Base-by-base conservation (phyloP, 1,140 invertebrate species). In the Capitella teleta region DNA sequence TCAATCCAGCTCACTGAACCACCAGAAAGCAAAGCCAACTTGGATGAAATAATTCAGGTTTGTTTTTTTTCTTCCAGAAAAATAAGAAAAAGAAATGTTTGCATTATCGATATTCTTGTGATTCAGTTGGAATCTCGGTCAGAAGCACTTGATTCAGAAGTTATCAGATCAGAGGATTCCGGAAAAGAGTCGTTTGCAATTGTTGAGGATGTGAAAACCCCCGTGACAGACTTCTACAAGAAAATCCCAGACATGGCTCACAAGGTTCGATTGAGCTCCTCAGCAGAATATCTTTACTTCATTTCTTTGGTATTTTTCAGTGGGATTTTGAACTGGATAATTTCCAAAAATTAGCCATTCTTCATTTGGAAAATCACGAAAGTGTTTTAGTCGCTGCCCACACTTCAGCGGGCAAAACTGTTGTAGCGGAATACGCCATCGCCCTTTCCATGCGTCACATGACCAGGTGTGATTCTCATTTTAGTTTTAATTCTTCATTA, bases 341-440 rank as follows among this genome's bases (percentile, higher is more conserved):
- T 5, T 99, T 99, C 65, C 95, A 98, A 70, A 95, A 98, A 56
- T 76, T 89, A 76, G 93, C 95, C 5, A 91, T 98, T 58, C 67
- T 96, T 8, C 87, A 86, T 68, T 73, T 99, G 32, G 94, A 98
- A 76, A 82, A 91, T 61, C 83, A 87, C 38, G 82, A 92, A 56
- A 90, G 92, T 73, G 91, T 98, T 2, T 98, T 99, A 75, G 92
- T 99, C 1, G 89, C 95, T 6, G 96, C 95, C 12, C 96, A 99
- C 68, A 99, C 95, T 0, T 98, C 94, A 0, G 95, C 96, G 3
- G 96, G 95, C 16, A 98, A 99, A 77, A 98, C 96, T 1, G 94
- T 96, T 0, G 91, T 99, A 12, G 96, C 96, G 2, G 95, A 99
- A 75, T 99, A 99, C 74, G 95, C 95, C 2, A 78, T 82, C 51